Conservation (phyloP, 2,888 invertebrate species). For the Pyrrhosoma nymphula region DNA sequence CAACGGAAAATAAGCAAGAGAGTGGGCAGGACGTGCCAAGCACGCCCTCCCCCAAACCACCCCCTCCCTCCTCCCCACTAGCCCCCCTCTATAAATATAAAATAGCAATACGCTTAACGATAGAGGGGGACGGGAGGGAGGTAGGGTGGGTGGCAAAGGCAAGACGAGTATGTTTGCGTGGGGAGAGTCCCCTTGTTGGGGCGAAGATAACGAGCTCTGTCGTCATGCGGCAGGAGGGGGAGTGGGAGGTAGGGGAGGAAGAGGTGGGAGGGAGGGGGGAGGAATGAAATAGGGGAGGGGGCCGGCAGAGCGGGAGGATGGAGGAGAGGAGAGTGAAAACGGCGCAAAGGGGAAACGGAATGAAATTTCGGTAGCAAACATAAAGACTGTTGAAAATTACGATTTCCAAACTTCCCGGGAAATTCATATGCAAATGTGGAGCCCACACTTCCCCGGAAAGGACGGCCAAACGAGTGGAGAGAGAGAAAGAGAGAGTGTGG, state of each 20-base stretch:
- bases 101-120: conserved; percentile 66
- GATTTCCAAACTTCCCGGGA: not conserved
- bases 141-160: not conserved
- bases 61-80: not conserved
- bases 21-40: conserved; percentile 58
- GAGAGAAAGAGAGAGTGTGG: no score
- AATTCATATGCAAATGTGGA: conserved; percentile 31
- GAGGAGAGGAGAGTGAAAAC: no score
- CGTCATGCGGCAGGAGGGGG: not conserved
- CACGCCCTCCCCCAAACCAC: conserved; percentile 20
- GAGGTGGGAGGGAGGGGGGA: not conserved
- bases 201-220: not conserved
- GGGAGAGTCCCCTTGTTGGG: not conserved
- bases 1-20: conserved; percentile 58
- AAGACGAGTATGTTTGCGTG: not conserved
- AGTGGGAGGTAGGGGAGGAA: not conserved
- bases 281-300: not conserved
- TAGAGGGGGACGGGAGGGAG: not conserved
- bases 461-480: no score
- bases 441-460: not conserved
- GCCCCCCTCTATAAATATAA: conserved; percentile 42
- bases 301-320: not conserved
- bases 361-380: not conserved
- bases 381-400: not conserved
- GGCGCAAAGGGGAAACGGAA: not conserved